Evolutionary conservation across 1,140 invertebrate genomes (phyloP).

Genomic region (Babylonia areolata): DNA sequence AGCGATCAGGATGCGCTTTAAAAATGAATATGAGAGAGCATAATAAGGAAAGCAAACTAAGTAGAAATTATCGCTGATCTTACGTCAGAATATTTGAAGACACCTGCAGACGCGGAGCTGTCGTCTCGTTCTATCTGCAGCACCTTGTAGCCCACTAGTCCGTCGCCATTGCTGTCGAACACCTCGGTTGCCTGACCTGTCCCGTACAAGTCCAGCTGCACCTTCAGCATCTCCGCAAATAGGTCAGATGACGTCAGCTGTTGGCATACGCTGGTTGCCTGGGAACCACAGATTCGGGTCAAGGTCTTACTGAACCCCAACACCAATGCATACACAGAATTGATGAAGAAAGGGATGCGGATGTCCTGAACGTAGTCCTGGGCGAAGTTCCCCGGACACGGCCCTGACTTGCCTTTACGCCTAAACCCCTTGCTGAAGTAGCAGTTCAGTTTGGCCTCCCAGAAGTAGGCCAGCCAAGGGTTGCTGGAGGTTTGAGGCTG

Average conservation of each 20-base stretch:
- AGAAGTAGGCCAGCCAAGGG: constrained; percentile 32
- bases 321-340: background rate
- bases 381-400: background rate
- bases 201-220: constrained; percentile 32
- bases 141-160: constrained; percentile 31
- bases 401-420: constrained; percentile 15
- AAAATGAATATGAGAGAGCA: too few relatives aligned
- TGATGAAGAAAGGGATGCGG: constrained; percentile 20
- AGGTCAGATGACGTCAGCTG: background rate
- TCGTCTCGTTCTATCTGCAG: background rate
- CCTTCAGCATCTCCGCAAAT: constrained; percentile 2
- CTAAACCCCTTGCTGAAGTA: constrained; percentile 29
- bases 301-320: constrained; percentile 6
- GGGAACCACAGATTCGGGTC: background rate
- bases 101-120: background rate
- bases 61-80: too few relatives aligned
- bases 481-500: background rate
- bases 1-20: too few relatives aligned
- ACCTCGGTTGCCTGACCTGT: background rate
- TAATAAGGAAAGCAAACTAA: too few relatives aligned
- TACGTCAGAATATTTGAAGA: background rate
- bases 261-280: background rate
- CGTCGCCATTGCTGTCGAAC: constrained; percentile 34
- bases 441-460: constrained; percentile 23
- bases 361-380: constrained; percentile 14